Percentiles rank a stretch among this genome's conserved stretches.
phyloP scores from a whole-genome alignment of 2,113 vertebrate species.

The Hemiprocne comata region DNA sequence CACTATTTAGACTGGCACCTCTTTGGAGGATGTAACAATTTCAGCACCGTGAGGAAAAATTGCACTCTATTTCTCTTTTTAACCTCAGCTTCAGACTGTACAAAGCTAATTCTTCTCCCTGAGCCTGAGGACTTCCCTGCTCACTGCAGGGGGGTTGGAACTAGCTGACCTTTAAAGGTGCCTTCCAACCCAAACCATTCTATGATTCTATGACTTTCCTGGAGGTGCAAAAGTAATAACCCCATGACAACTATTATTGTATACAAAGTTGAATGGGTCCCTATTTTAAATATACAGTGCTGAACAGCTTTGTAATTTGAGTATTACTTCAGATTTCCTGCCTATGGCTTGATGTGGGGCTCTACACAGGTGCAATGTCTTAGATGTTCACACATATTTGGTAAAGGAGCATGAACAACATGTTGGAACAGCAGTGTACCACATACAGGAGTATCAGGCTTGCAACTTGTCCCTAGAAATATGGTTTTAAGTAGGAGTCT shows the following conservation, averaged over 20 bases:
- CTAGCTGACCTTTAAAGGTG: too few relatives aligned
- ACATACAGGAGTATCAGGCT: background rate
- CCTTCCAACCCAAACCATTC: too few relatives aligned
- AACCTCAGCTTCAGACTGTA: background rate
- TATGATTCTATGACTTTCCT: background rate
- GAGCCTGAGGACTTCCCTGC: background rate
- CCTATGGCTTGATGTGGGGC: background rate
- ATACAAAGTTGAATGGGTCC: background rate
- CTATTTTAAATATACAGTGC: background rate
- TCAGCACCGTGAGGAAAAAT: conserved; percentile 7
- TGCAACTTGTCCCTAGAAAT: background rate
- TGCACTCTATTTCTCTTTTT: background rate
- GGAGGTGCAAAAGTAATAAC: background rate
- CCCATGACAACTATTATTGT: background rate
- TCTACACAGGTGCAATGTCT: background rate
- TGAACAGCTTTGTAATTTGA: background rate
- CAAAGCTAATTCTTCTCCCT: background rate
- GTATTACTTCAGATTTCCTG: background rate
- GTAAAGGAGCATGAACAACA: background rate
- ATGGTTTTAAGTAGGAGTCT: background rate
- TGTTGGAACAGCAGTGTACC: background rate
- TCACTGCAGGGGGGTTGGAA: too few relatives aligned
- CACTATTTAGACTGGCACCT: background rate
- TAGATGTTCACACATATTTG: background rate
- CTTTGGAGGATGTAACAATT: background rate